phyloP scores from a whole-genome alignment of 2,888 invertebrate genomes.

The Epistrophella euchroma region DNA sequence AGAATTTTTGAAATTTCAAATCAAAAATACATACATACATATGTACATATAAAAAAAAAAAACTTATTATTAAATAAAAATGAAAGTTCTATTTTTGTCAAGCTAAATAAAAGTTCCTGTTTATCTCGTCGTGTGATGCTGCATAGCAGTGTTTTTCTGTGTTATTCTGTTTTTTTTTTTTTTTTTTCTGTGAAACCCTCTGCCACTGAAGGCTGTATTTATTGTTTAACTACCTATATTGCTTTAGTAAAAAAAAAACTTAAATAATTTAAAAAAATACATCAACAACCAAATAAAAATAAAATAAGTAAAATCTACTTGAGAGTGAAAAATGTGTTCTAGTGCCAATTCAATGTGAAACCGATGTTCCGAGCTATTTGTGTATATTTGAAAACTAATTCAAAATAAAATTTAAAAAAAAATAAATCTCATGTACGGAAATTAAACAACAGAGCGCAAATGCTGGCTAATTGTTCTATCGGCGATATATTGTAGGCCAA shows the following conservation, averaged over 20 bases:
- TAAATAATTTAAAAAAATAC: conserved; percentile 10
- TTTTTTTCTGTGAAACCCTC: conserved; percentile 25
- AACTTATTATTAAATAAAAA: conserved; percentile 46
- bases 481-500: conserved; percentile 13
- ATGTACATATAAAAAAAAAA: background rate
- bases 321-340: conserved; percentile 54
- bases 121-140: conserved; percentile 52
- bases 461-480: conserved; percentile 45
- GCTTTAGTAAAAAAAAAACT: conserved; percentile 25
- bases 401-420: conserved; percentile 27
- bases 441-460: conserved; percentile 32
- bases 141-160: conserved; percentile 51
- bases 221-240: conserved; percentile 21
- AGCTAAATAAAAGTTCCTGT: conserved; percentile 60
- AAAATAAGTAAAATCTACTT: conserved; percentile 38
- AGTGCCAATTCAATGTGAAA: conserved; percentile 66
- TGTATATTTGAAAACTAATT: conserved; percentile 62
- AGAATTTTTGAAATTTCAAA: conserved; percentile 19
- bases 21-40: background rate
- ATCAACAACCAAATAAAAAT: background rate
- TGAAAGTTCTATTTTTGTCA: conserved; percentile 66
- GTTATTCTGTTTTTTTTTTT: conserved; percentile 23
- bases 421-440: conserved; percentile 1
- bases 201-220: conserved; percentile 26
- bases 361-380: conserved; percentile 50